These are phyloP conservation scores for Vespertilio murinus DNA, from an alignment of 2,797 vertebrate species.

Conservation along the genomic window DNA sequence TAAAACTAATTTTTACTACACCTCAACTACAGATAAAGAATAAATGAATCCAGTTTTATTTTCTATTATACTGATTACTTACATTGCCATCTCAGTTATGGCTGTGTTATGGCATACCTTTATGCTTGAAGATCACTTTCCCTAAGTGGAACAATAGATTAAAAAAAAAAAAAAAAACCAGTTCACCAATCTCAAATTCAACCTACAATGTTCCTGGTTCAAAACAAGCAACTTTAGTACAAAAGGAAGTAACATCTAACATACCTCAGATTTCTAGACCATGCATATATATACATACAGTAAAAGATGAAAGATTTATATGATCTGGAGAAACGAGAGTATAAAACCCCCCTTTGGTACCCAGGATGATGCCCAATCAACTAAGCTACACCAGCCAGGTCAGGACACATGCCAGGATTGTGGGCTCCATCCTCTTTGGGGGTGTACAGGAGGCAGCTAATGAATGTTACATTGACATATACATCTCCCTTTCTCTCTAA, in stretches of 20 bases:
- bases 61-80: conserved; percentile 35
- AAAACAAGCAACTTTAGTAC: conserved; percentile 33
- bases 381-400: not conserved
- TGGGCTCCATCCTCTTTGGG: not conserved
- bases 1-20: conserved; percentile 36
- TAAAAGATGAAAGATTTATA: not conserved
- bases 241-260: not conserved
- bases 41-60: conserved; percentile 35
- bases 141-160: conserved; percentile 9
- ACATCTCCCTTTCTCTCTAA: not conserved
- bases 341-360: not conserved
- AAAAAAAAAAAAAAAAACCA: conserved; percentile 3
- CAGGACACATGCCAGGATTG: not conserved
- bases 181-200: conserved; percentile 26
- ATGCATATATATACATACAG: not conserved
- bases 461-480: not conserved
- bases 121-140: conserved; percentile 26
- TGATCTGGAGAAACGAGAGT: not conserved
- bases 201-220: not conserved
- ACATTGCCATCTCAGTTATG: conserved; percentile 1
- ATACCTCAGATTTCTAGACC: not conserved
- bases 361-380: not conserved
- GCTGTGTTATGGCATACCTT: not conserved
- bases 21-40: not conserved
- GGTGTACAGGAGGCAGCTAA: not conserved